Evolutionary conservation across 2,113 vertebrate species (phyloP).

Genomic region (Sinocyclocheilus grahami): DNA sequence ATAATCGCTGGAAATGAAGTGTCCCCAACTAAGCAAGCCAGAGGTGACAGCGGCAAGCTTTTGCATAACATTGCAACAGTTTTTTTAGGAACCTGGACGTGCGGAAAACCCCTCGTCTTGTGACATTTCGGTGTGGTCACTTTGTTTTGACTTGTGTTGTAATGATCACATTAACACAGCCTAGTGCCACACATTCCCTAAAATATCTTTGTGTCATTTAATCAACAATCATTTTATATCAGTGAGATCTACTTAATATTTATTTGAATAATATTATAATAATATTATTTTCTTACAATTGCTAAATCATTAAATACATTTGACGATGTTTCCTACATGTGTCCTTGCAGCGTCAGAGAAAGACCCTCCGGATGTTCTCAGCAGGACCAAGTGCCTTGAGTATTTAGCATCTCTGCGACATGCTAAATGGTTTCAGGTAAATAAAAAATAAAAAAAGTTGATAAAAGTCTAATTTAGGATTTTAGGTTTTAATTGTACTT

Average conservation of each 20-base stretch:
- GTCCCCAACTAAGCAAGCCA: too few species aligned
- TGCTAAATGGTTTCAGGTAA: slow-evolving; percentile 89
- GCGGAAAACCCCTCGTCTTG: slow-evolving; percentile 60
- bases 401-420: slow-evolving; percentile 81
- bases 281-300: background rate
- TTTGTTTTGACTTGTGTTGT: background rate
- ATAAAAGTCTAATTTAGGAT: background rate
- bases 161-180: background rate
- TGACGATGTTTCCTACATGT: slow-evolving; percentile 36
- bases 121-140: slow-evolving; percentile 10
- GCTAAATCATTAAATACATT: slow-evolving; percentile 37
- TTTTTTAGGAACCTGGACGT: slow-evolving; percentile 60
- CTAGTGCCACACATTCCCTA: background rate
- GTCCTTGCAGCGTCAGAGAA: slow-evolving; percentile 52
- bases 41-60: background rate
- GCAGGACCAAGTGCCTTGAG: slow-evolving; percentile 76
- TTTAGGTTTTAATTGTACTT: background rate
- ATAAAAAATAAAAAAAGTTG: background rate
- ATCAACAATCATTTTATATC: background rate
- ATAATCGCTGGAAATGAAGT: too few species aligned
- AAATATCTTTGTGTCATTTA: background rate
- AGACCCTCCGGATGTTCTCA: slow-evolving; percentile 75
- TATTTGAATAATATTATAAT: too few species aligned
- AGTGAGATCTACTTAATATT: background rate
- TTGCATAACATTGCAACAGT: slow-evolving; percentile 36